A percentile compares a stretch with the other conserved stretches of the same genome.
Evolutionary conservation across 2,113 vertebrate species (phyloP).

Genomic region (Sphaerodactylus townsendi): DNA sequence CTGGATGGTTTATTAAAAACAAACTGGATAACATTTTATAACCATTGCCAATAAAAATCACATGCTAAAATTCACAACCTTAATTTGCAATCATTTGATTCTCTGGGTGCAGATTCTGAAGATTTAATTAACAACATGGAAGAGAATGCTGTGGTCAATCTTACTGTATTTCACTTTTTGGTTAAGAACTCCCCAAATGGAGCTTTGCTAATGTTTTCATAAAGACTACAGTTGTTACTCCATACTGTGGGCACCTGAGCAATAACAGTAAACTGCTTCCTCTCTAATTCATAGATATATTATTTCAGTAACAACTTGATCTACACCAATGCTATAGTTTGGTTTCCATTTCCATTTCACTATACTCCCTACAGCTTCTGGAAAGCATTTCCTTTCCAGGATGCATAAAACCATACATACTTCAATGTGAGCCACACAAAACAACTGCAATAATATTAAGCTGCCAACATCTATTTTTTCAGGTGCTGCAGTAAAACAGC

Average conservation of each 20-base stretch:
- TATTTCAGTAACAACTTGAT: background rate
- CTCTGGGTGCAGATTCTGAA: background rate
- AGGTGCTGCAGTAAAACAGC: background rate
- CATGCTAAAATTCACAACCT: background rate
- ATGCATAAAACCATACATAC: background rate
- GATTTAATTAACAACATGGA: background rate
- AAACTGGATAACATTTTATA: background rate
- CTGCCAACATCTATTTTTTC: background rate
- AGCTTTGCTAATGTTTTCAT: background rate
- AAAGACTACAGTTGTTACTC: background rate
- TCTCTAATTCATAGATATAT: background rate
- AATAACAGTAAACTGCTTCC: background rate
- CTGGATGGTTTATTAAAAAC: background rate
- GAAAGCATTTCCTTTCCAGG: background rate
- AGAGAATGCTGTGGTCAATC: background rate
- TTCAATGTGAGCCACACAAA: background rate
- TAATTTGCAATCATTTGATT: background rate
- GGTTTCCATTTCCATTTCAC: background rate
- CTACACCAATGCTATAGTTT: background rate
- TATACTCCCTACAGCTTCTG: background rate
- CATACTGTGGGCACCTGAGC: background rate
- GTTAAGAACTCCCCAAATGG: background rate
- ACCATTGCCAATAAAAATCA: background rate
- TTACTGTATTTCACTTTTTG: background rate
- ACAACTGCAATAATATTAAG: background rate